A percentile compares a stretch with the other conserved stretches of the same genome.
These are phyloP conservation scores for Papilio helenus DNA, from an alignment of 1,140 invertebrate species.

Conservation along the genomic window DNA sequence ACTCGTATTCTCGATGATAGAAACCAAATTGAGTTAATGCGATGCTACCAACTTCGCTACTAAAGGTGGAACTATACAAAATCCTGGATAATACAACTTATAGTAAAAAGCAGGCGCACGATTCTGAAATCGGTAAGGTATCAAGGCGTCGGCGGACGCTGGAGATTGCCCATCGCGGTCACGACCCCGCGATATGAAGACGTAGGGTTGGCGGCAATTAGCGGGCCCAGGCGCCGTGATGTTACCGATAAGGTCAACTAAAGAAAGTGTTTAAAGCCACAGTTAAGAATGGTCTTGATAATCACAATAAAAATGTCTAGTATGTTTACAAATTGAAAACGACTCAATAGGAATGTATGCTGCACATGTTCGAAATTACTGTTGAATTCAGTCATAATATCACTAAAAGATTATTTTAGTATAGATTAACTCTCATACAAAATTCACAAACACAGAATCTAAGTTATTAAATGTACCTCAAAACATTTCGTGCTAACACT, in stretches of 20 bases:
- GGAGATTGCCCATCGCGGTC: slow-evolving; percentile 32
- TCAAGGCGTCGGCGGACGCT: slow-evolving; percentile 10
- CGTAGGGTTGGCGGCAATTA: slow-evolving; percentile 32
- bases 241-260: slow-evolving; percentile 17
- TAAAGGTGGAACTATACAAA: background rate
- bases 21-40: background rate
- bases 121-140: slow-evolving; percentile 12
- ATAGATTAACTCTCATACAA: background rate
- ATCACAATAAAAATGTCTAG: background rate
- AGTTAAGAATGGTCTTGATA: background rate
- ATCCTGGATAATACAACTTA: slow-evolving; percentile 2
- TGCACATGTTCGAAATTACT: background rate
- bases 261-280: slow-evolving; percentile 11
- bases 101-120: slow-evolving; percentile 25
- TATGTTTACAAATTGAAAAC: background rate
- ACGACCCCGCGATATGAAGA: slow-evolving; percentile 39
- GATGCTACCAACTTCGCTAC: background rate
- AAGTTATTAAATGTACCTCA: background rate
- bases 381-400: background rate
- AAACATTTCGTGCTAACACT: background rate
- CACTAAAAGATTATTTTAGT: background rate
- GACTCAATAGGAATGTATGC: background rate
- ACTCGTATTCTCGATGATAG: too few species aligned
- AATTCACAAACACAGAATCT: background rate
- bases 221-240: slow-evolving; percentile 23